Conservation (phyloP, 2,888 invertebrate genomes). For the Campoletis raptor region DNA sequence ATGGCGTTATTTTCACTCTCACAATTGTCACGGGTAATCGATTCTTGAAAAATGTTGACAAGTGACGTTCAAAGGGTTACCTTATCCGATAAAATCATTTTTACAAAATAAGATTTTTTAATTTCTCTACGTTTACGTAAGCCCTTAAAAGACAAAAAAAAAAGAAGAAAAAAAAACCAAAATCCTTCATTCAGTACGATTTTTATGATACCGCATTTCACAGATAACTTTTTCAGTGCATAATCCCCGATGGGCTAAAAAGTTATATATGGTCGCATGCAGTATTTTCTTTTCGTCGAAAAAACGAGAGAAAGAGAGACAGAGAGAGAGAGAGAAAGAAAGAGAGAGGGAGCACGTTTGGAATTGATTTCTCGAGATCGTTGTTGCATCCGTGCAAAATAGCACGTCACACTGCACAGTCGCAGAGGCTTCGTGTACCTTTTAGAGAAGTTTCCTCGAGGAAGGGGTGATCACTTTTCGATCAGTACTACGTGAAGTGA, state of each 20-base stretch:
- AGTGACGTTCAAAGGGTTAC: too few species aligned
- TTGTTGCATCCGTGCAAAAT: constrained; percentile 32
- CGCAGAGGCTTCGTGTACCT: background rate
- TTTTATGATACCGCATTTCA: background rate
- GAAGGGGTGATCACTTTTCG: constrained; percentile 80
- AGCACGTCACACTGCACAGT: constrained; percentile 3
- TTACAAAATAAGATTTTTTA: background rate
- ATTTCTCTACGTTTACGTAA: too few species aligned
- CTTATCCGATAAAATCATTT: background rate
- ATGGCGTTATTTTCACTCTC: too few species aligned
- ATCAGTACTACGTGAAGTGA: constrained; percentile 80
- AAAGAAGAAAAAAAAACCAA: background rate
- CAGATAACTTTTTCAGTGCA: background rate
- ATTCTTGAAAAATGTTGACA: too few species aligned
- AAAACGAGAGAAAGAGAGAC: too few species aligned
- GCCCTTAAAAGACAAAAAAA: background rate
- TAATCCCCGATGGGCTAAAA: background rate
- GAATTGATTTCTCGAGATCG: constrained; percentile 77
- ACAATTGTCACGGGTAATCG: too few species aligned
- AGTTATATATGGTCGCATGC: constrained; percentile 35
- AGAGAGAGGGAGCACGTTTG: constrained; percentile 73
- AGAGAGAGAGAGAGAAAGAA: constrained; percentile 29
- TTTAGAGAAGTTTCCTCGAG: constrained; percentile 42
- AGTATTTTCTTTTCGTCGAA: background rate
- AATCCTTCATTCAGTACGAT: background rate